These are phyloP conservation scores for Proctacanthus coquilletti DNA, from an alignment of 1,140 invertebrate species.

Conservation along the genomic window DNA sequence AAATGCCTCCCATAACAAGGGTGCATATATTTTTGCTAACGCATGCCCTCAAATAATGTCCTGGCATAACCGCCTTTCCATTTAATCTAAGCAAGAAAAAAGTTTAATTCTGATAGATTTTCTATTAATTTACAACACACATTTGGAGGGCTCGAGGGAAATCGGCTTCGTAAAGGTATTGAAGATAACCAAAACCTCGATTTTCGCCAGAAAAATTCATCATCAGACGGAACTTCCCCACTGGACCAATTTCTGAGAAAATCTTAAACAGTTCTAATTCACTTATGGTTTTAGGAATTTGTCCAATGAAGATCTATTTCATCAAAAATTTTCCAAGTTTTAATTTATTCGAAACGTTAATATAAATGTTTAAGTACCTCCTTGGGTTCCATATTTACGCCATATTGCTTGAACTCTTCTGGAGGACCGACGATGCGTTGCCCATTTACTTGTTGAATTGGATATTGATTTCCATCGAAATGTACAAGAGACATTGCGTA, in stretches of 20 bases:
- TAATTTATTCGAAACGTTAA: no score
- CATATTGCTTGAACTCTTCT: no score
- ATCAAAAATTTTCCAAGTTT: neutral
- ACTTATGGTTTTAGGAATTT: neutral
- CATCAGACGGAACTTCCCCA: constrained; percentile 57
- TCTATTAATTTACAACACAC: no score
- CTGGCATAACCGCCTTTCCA: no score
- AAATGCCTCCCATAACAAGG: no score
- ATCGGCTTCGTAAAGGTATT: neutral
- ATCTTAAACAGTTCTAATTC: constrained; percentile 39
- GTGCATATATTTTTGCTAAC: no score
- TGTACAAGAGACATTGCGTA: neutral
- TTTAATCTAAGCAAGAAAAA: no score
- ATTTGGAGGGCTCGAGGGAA: neutral
- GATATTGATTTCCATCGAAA: neutral
- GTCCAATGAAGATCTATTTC: neutral
- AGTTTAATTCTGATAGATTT: no score
- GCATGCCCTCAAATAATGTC: no score
- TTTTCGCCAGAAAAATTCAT: constrained; percentile 55
- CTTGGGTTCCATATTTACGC: no score
- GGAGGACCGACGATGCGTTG: neutral
- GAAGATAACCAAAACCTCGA: constrained; percentile 7
- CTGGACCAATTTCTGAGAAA: constrained; percentile 34
- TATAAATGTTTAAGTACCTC: no score
- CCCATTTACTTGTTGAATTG: neutral